A percentile compares a stretch with the other conserved stretches of the same genome.
phyloP scores from a whole-genome alignment of 2,888 invertebrate species.

The Hirudinaria manillensis region DNA sequence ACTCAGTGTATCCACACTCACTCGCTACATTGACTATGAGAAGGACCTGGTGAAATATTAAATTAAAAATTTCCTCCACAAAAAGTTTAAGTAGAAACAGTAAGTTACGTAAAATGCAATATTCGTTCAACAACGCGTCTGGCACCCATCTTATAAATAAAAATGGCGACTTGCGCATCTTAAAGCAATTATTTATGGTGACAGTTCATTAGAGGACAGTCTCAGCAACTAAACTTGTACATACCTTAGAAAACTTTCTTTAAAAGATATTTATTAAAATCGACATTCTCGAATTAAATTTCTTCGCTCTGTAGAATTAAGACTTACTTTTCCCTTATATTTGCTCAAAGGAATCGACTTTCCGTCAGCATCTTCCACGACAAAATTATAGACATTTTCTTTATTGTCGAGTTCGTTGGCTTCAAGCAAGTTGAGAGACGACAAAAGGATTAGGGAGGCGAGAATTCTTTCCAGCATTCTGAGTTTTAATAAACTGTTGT shows the following conservation, averaged over 20 bases:
- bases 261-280: too few relatives aligned
- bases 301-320: neutral
- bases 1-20: constrained; percentile 58
- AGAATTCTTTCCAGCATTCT: too few relatives aligned
- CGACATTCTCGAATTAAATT: too few relatives aligned
- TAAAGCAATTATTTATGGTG: too few relatives aligned
- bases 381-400: constrained; percentile 31
- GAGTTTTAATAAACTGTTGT: too few relatives aligned
- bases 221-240: too few relatives aligned
- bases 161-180: neutral
- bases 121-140: too few relatives aligned
- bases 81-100: neutral
- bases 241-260: too few relatives aligned
- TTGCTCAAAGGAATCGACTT: constrained; percentile 29
- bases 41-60: constrained; percentile 46
- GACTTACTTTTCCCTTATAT: constrained; percentile 36
- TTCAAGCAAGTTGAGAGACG: neutral
- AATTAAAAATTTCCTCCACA: neutral
- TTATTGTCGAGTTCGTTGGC: neutral
- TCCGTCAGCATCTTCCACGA: constrained; percentile 32
- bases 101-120: too few relatives aligned
- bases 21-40: constrained; percentile 59
- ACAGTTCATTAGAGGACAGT: too few relatives aligned
- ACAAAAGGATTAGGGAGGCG: neutral
- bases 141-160: neutral